Evolutionary conservation across 2,797 vertebrate species (phyloP), one percentile per base, ranked within the genome.

Genomic region (Xenops minutus): DNA sequence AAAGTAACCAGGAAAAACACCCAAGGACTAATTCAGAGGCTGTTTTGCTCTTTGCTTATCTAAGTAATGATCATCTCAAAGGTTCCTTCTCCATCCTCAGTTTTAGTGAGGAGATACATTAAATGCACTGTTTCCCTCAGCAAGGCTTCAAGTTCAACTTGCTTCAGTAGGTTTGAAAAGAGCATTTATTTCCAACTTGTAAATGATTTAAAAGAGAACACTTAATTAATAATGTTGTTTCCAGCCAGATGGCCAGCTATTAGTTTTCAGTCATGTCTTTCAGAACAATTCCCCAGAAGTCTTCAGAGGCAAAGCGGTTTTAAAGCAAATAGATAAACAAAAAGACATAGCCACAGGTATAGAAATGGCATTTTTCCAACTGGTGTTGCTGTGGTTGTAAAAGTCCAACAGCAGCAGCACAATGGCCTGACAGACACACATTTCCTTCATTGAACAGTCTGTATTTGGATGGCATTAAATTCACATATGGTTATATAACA

Each of bases 171-270:
- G 77, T 86, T 39, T 71, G 56, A 95, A 95, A 95, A 90, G 88
- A 79, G 56, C 88, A 74, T 71, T 94, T 95, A 49, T 85, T 89
- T 82, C 94, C 46, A 84, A 91, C 63, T 74, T 39, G 80, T 95
- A 87, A 94, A 96, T 90, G 14, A 95, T 94, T 96, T 90, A 93
- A 83, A 91, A 91, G 93, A 91, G 66, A 95, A 83, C 66, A 58
- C 80, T 95, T 95, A 94, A 96, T 97, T 96, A 97, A 92, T 85
- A 89, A 93, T 85, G 84, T 48, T 73, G 81, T 85, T 95, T 93
- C 91, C 94, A 96, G 75, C 73, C 95, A 96, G 93, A 94, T 95
- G 95, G 96, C 76, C 86, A 83, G 80, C 89, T 95, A 88, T 92
- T 89, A 61, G 84, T 87, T 95, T 95, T 85, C 94, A 95, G 74